Percentiles rank a stretch among this genome's conserved stretches.
These are phyloP conservation scores for Oxycera nigricornis DNA, from an alignment of 2,888 invertebrate genomes.

Conservation along the genomic window DNA sequence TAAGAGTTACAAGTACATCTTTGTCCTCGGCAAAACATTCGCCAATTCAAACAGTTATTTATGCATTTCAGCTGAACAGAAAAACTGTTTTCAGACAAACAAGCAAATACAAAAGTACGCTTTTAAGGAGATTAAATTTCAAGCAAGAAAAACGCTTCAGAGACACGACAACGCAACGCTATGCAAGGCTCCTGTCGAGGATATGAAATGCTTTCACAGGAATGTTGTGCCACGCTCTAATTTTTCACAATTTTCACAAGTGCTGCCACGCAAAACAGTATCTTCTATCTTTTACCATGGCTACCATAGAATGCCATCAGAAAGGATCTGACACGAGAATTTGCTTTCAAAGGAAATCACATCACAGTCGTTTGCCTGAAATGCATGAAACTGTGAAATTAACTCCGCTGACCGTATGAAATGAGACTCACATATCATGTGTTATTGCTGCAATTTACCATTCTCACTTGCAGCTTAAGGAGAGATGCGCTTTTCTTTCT, in stretches of 20 bases:
- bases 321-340: not conserved
- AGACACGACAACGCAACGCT: not conserved
- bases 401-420: not conserved
- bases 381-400: not conserved
- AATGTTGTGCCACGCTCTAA: not conserved
- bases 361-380: not conserved
- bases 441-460: not conserved
- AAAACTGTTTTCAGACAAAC: no score
- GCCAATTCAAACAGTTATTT: no score
- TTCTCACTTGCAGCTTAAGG: no score
- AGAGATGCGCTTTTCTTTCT: no score
- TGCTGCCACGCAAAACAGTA: not conserved
- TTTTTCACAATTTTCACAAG: not conserved
- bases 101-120: not conserved
- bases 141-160: not conserved
- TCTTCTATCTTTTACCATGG: not conserved
- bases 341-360: not conserved
- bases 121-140: not conserved
- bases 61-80: no score
- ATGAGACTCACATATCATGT: not conserved
- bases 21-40: no score
- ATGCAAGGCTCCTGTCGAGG: not conserved
- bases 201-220: not conserved
- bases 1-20: no score
- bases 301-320: not conserved